Percentiles rank a stretch among this genome's conserved stretches.
These are phyloP conservation scores for Seriola quinqueradiata DNA, from an alignment of 2,113 vertebrate species.

Conservation along the genomic window DNA sequence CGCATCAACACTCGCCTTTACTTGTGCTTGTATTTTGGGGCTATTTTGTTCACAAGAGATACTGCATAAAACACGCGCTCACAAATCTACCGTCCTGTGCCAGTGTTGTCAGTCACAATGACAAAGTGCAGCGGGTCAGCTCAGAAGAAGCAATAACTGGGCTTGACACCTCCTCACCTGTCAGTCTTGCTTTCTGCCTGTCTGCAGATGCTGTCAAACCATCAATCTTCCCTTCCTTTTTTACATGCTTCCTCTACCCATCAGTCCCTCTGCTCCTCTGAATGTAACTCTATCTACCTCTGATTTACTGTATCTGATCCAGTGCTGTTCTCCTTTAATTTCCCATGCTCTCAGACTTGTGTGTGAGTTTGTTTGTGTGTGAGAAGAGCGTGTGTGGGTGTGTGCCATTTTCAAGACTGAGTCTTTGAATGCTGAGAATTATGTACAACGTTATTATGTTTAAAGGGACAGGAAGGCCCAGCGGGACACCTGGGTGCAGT, in stretches of 20 bases:
- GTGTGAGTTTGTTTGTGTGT: slow-evolving; percentile 10
- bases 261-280: slow-evolving; percentile 24
- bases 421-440: slow-evolving; percentile 20
- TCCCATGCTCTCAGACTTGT: slow-evolving; percentile 14
- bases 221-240: slow-evolving; percentile 65
- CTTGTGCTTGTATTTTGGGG: slow-evolving; percentile 30
- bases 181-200: slow-evolving; percentile 67
- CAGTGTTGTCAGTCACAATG: slow-evolving; percentile 60
- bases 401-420: slow-evolving; percentile 15
- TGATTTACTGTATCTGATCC: slow-evolving; percentile 53
- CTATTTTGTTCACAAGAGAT: slow-evolving; percentile 43
- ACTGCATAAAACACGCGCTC: slow-evolving; percentile 43
- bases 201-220: slow-evolving; percentile 74
- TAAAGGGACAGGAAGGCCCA: slow-evolving; percentile 20
- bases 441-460: slow-evolving; percentile 17
- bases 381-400: slow-evolving; percentile 12
- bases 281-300: slow-evolving; percentile 26
- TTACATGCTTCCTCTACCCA: slow-evolving; percentile 39
- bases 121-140: slow-evolving; percentile 70
- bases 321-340: slow-evolving; percentile 19
- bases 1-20: slow-evolving; percentile 17
- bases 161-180: slow-evolving; percentile 67
- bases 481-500: slow-evolving; percentile 35
- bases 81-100: slow-evolving; percentile 55
- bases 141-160: slow-evolving; percentile 66